Conservation (phyloP, 2,797 vertebrate species). For the Helarctos malayanus region DNA sequence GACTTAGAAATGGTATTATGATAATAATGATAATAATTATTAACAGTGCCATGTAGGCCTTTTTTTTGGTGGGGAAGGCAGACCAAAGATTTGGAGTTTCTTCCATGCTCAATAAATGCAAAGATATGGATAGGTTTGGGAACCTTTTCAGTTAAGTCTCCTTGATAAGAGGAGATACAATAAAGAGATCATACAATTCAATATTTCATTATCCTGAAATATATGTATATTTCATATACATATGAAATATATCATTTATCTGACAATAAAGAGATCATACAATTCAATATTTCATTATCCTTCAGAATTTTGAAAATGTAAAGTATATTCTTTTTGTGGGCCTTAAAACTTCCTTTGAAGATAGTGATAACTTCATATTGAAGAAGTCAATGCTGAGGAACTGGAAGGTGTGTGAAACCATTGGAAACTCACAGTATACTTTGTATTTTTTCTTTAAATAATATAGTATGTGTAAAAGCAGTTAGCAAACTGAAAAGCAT, state of each 20-base stretch:
- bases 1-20: background rate
- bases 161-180: background rate
- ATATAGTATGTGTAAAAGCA: background rate
- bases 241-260: background rate
- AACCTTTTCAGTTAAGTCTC: background rate
- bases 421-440: background rate
- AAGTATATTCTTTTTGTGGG: background rate
- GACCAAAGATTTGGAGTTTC: background rate
- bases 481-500: background rate
- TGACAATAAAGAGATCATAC: background rate
- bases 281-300: constrained; percentile 36
- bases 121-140: background rate
- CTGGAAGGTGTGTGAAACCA: background rate
- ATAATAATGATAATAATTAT: background rate
- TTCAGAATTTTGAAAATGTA: constrained; percentile 45
- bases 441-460: background rate
- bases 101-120: background rate
- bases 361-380: background rate
- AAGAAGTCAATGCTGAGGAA: background rate
- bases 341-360: background rate
- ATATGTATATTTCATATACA: too few relatives aligned
- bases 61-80: background rate
- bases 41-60: background rate
- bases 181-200: background rate
- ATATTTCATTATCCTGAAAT: background rate